Conservation (phyloP, 2,113 vertebrate genomes). For the Albula glossodonta region DNA sequence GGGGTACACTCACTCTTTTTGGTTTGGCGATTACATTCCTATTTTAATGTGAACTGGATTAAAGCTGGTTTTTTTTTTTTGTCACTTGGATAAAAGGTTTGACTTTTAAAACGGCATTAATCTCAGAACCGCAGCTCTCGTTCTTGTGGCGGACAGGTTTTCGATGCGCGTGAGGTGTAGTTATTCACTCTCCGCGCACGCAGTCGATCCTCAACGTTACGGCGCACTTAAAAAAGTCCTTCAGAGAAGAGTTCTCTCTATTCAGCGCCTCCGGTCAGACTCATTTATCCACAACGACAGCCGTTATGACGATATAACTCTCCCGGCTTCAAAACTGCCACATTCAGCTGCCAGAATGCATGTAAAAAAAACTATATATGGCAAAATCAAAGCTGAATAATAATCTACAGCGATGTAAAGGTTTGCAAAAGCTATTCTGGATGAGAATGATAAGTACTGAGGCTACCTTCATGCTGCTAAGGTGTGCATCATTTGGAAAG, state of each 20-base stretch:
- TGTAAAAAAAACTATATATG: neutral
- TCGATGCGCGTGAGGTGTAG: neutral
- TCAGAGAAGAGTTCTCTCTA: too few relatives aligned
- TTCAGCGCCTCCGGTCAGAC: neutral
- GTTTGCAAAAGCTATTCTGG: neutral
- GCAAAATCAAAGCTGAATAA: neutral
- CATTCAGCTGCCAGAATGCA: neutral
- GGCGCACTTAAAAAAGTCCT: neutral
- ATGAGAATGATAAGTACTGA: too few relatives aligned
- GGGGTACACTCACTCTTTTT: neutral
- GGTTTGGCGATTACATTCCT: neutral
- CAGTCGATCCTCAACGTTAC: neutral
- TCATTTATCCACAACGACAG: neutral
- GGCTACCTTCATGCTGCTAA: too few relatives aligned
- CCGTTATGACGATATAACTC: neutral
- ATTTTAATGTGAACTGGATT: neutral
- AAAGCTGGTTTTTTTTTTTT: neutral
- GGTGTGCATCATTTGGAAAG: too few relatives aligned
- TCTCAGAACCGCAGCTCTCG: neutral
- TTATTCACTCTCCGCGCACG: neutral
- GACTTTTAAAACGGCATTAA: slow-evolving; percentile 13
- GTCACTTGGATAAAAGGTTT: neutral
- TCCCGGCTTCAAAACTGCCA: neutral
- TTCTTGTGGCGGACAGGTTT: neutral
- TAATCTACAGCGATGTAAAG: neutral